Conservation (phyloP, 2,888 invertebrate genomes). For the Brachyopa scutellaris region DNA sequence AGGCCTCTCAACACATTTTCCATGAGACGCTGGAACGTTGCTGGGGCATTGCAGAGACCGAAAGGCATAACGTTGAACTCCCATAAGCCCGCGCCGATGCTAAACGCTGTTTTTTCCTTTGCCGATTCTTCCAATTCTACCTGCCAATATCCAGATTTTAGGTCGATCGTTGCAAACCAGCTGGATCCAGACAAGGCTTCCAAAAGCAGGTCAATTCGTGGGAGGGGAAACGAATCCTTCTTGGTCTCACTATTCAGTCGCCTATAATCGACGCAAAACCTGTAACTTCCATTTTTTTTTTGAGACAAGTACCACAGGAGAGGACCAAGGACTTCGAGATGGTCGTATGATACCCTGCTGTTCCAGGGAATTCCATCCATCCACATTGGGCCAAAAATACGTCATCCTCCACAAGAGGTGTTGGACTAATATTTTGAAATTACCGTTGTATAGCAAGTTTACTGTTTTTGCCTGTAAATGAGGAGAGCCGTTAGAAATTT, state of each 20-base stretch:
- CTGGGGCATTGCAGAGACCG: not conserved
- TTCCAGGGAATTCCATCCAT: not conserved
- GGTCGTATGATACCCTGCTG: too few species aligned
- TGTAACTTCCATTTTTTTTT: too few species aligned
- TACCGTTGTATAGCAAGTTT: not conserved
- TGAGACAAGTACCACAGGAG: too few species aligned
- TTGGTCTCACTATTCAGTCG: not conserved
- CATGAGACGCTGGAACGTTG: not conserved
- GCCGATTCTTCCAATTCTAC: not conserved
- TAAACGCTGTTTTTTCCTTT: not conserved
- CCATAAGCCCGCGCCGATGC: not conserved
- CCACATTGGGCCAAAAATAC: not conserved
- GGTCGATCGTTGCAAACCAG: not conserved
- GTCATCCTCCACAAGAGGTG: not conserved
- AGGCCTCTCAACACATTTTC: not conserved
- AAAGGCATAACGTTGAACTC: not conserved
- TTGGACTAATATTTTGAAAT: too few species aligned
- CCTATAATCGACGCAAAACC: too few species aligned
- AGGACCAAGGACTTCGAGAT: too few species aligned
- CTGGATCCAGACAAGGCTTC: not conserved
- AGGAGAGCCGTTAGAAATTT: too few species aligned
- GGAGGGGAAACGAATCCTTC: not conserved
- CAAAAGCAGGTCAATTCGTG: not conserved
- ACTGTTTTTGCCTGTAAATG: too few species aligned
- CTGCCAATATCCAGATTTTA: not conserved